Evolutionary conservation across 2,888 invertebrate species (phyloP).

Genomic region (Brenthis ino): DNA sequence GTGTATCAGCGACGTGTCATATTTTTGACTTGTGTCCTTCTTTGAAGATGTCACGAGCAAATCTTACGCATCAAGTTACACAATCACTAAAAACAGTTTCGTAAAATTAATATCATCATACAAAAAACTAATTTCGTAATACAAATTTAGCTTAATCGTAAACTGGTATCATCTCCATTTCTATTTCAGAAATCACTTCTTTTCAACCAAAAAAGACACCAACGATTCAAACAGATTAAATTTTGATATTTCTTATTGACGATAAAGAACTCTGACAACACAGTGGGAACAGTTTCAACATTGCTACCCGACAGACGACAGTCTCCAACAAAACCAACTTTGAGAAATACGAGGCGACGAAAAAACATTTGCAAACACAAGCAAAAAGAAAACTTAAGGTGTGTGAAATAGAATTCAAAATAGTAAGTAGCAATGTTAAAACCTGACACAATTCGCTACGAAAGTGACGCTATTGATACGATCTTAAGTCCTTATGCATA

Average conservation of each 20-base stretch:
- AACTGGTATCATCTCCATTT: too few relatives aligned
- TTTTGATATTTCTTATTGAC: constrained; percentile 18
- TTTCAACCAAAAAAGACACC: constrained; percentile 32
- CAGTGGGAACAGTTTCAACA: constrained; percentile 70
- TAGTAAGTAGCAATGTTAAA: constrained; percentile 76
- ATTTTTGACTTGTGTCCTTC: too few relatives aligned
- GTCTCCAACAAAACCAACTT: constrained; percentile 60
- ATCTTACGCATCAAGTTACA: too few relatives aligned
- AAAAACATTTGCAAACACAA: constrained; percentile 46
- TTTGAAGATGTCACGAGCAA: too few relatives aligned
- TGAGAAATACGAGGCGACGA: constrained; percentile 64
- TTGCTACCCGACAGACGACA: constrained; percentile 61
- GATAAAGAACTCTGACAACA: constrained; percentile 63
- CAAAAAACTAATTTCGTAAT: too few relatives aligned
- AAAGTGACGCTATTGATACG: constrained; percentile 65
- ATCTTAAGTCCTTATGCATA: constrained; percentile 72
- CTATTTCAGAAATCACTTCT: too few relatives aligned
- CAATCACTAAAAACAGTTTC: too few relatives aligned
- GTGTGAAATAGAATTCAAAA: constrained; percentile 34
- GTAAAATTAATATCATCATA: too few relatives aligned
- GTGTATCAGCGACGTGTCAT: too few relatives aligned
- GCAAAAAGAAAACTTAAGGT: constrained; percentile 38
- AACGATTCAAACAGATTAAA: constrained; percentile 21
- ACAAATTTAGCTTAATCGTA: too few relatives aligned
- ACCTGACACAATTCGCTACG: constrained; percentile 67